Percentiles rank a stretch among this genome's conserved stretches.
Evolutionary conservation across 2,797 vertebrate species (phyloP).

Genomic region (Coregonus suidteri): DNA sequence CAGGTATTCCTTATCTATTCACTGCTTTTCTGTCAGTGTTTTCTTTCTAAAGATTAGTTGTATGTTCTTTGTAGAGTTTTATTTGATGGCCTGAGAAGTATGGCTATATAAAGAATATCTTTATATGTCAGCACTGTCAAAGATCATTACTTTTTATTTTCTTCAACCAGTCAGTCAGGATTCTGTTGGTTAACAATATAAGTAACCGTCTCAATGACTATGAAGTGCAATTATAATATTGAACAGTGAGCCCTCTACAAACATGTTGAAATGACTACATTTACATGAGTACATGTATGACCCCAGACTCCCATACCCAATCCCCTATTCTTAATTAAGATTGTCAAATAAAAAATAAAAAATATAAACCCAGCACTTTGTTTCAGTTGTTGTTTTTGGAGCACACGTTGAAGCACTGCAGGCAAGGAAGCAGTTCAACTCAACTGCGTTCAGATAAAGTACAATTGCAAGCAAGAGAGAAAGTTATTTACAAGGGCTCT

Average conservation of each 20-base stretch:
- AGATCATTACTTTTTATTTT: conserved; percentile 68
- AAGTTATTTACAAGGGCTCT: neutral
- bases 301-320: conserved; percentile 57
- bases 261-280: conserved; percentile 70
- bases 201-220: conserved; percentile 71
- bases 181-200: conserved; percentile 52
- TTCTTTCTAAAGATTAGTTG: neutral
- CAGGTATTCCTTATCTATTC: neutral
- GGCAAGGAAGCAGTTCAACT: neutral
- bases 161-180: conserved; percentile 55
- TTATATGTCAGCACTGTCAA: conserved; percentile 63
- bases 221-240: conserved; percentile 80
- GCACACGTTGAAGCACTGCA: neutral
- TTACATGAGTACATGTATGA: conserved; percentile 73
- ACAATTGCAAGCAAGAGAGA: neutral
- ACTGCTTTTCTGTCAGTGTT: conserved; percentile 6
- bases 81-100: conserved; percentile 45
- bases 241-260: conserved; percentile 67
- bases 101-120: conserved; percentile 52
- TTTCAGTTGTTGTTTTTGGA: conserved; percentile 41
- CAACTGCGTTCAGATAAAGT: neutral
- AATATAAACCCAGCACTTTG: conserved; percentile 58
- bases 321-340: conserved; percentile 75
- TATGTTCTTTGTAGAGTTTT: conserved; percentile 61
- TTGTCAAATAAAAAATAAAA: conserved; percentile 80